These are phyloP conservation scores for Aethina tumida DNA, from an alignment of 1,140 invertebrate species.

Conservation along the genomic window DNA sequence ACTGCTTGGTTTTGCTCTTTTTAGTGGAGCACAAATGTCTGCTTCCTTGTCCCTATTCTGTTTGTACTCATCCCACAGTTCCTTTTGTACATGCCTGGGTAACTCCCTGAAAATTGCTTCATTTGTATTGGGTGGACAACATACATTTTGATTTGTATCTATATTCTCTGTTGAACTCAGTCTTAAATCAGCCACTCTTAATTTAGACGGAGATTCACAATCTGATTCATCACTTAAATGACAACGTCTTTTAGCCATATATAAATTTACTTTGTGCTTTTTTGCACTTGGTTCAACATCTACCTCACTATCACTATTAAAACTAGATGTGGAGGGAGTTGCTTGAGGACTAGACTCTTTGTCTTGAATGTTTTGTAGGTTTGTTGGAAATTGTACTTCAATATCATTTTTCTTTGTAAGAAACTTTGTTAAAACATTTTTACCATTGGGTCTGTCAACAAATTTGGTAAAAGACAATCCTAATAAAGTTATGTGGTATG, in stretches of 20 bases:
- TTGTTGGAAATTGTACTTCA: conserved; percentile 59
- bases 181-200: conserved; percentile 49
- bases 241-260: conserved; percentile 39
- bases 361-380: conserved; percentile 42
- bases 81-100: conserved; percentile 49
- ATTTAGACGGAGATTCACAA: conserved; percentile 48
- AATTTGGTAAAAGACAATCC: conserved; percentile 72
- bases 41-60: conserved; percentile 9
- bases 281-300: conserved; percentile 62
- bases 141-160: conserved; percentile 25
- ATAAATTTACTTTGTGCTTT: conserved; percentile 45
- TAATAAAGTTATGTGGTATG: conserved; percentile 66
- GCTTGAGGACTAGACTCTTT: conserved; percentile 9
- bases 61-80: conserved; percentile 51
- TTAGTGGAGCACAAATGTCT: conserved; percentile 27
- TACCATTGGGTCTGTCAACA: conserved; percentile 52
- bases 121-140: conserved; percentile 48
- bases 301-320: conserved; percentile 36
- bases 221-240: conserved; percentile 37
- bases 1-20: conserved; percentile 43
- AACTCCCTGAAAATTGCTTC: conserved; percentile 49
- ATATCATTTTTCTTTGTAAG: conserved; percentile 56
- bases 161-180: conserved; percentile 45
- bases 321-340: conserved; percentile 40
- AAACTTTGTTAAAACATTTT: conserved; percentile 59